Evolutionary conservation across 2,797 vertebrate genomes (phyloP), one percentile per base, ranked within the genome.

Genomic region (Hemibagrus guttatus): DNA sequence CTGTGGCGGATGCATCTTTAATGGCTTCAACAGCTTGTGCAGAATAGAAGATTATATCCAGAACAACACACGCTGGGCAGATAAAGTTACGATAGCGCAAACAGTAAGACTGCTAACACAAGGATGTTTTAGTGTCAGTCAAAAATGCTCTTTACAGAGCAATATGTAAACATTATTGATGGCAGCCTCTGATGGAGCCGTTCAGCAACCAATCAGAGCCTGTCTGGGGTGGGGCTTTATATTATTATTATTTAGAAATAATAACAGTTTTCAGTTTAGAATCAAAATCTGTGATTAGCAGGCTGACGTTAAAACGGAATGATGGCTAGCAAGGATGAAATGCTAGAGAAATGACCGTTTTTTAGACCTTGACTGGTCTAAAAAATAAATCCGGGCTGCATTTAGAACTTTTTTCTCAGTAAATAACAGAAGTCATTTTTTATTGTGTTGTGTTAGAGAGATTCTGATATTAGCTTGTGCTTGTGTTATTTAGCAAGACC

Each of bases 1-100:
- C 79, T 84, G 72, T 78, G 68, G 89, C 39, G 85, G 86, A 90
- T 90, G 85, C 88, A 85, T 86, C 87, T 87, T 90, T 88, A 88
- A 87, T 88, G 87, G 83, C 69, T 81, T 72, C 76, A 80, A 80
- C 63, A 79, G 87, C 83, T 84, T 85, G 76, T 78, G 81, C 81
- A 64, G 79, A 88, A 79, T 85, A 82, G 78, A 81, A 88, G 84
- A 88, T 88, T 80, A 85, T 85, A 85, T 85, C 59, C 83, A 21
- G 26, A 74, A 85, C 59, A 82, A 81, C 83, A 66, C 87, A 81
- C 69, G n/a, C 71, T 35, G 64, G 85, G 72, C 59, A 84, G 87
- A 87, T 88, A 87, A 82, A 84, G 59, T 88, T 87, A 83, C 80
- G 35, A 59, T 78, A 72, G 71, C 66, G 81, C 63, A 52, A 66